Evolutionary conservation across 2,888 invertebrate genomes (phyloP), one percentile per base, ranked within the genome.

Genomic region (Celastrina argiolus): DNA sequence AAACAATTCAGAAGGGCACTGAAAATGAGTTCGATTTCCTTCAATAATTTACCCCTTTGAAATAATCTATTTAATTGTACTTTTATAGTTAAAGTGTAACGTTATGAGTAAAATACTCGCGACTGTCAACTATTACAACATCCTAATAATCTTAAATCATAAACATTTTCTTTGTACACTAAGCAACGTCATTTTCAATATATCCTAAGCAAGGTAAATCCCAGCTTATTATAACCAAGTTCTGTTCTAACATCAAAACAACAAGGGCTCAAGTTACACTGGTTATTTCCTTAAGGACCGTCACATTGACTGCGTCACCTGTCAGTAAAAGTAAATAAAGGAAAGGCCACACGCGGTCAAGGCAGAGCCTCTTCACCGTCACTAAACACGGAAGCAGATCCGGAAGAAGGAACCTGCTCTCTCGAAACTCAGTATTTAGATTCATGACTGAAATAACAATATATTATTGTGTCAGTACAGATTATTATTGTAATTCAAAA

Each of bases 321-420:
- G 16, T 61, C 59, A 36, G 34, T 18, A 42, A 61, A 61, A 36
- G 28, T 45, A 66, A 59, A 66, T 42, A 66, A 42, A 39, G 12
- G 61, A 59, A 59, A 34, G 59, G 36, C 59, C 59, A 39, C 12
- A 18, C 5, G 58, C 41, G 65, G 59, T 59, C 65, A 66, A 66
- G 59, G 59, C 31, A 31, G 39, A 36, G 18, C 16, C 36, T 18
- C 26, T 28, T 26, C 63, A 58, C 41, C 56, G 28, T 26, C 61
- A n/a, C 74, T 75, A 75, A 74, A 77, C 73, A 72, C 75, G 76
- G 78, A 77, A 78, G 75, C 71, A 71, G 76, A 78, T 74, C 76
- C 80, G 84, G 85, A 85, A 84, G 74, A 66, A 74, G 78, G 79
- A 81, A 79, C 71, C 71, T 63, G 66, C 70, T 64, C 58, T 41